phyloP scores from a whole-genome alignment of 2,113 vertebrate genomes.

The Oncorhynchus nerka region DNA sequence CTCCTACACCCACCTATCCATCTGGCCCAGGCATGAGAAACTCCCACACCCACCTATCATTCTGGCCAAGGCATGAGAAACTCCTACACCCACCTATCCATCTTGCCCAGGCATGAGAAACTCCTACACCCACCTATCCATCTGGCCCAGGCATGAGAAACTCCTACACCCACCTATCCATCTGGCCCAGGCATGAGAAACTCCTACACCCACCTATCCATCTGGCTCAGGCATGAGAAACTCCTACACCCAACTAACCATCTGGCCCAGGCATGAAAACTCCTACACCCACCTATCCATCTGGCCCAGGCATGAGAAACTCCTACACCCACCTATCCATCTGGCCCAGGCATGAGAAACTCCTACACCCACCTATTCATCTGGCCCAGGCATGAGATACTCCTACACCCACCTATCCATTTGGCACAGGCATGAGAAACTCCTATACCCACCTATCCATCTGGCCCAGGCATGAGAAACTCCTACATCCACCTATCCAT shows the following conservation, averaged over 20 bases:
- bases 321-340: neutral
- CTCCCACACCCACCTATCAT: neutral
- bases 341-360: neutral
- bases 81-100: neutral
- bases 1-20: neutral
- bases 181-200: neutral
- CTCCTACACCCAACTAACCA: neutral
- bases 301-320: neutral
- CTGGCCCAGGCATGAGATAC: neutral
- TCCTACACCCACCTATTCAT: neutral
- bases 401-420: neutral
- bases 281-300: neutral
- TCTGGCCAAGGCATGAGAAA: neutral
- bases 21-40: neutral
- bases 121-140: neutral
- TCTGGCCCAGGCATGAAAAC: neutral
- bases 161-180: neutral
- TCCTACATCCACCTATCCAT: neutral
- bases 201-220: neutral
- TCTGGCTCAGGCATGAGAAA: neutral
- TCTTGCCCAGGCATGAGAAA: neutral
- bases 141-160: neutral
- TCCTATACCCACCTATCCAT: neutral
- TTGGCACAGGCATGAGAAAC: neutral
- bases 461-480: neutral